Evolutionary conservation across 2,888 invertebrate genomes (phyloP).

Genomic region (Craniophora ligustri): DNA sequence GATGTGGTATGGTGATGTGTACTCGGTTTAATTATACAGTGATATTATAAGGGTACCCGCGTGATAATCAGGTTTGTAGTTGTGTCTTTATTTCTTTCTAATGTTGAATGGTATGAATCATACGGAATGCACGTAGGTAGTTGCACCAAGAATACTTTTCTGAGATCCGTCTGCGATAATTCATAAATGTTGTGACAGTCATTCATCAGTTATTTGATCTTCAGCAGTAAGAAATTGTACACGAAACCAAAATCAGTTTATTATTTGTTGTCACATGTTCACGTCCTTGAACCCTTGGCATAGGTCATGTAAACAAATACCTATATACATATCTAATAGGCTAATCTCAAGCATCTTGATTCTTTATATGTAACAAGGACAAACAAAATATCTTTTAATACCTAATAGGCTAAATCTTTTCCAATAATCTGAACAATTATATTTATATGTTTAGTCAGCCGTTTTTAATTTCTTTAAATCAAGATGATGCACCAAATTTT

Average conservation of each 20-base stretch:
- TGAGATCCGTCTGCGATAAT: constrained; percentile 6
- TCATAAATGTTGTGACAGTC: background rate
- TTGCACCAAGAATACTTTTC: constrained; percentile 7
- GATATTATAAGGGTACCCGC: constrained; percentile 48
- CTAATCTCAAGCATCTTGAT: no score
- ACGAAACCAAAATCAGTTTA: background rate
- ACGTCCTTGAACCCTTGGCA: constrained; percentile 58
- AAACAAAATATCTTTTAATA: no score
- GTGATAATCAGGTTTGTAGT: constrained; percentile 64
- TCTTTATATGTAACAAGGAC: no score
- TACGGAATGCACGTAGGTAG: constrained; percentile 1
- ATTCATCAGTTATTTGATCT: background rate
- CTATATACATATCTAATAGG: no score
- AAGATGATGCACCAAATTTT: no score
- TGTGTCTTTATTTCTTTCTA: background rate
- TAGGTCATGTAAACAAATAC: constrained; percentile 56
- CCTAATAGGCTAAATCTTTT: no score
- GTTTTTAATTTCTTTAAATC: no score
- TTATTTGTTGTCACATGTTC: constrained; percentile 23
- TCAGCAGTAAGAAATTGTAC: background rate
- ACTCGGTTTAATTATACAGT: constrained; percentile 50
- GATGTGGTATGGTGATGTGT: constrained; percentile 70
- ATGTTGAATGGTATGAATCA: constrained; percentile 11
- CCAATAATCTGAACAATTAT: no score
- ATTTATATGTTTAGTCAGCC: no score